These are phyloP conservation scores for Germaria angustata DNA, from an alignment of 2,888 invertebrate genomes.

Conservation along the genomic window DNA sequence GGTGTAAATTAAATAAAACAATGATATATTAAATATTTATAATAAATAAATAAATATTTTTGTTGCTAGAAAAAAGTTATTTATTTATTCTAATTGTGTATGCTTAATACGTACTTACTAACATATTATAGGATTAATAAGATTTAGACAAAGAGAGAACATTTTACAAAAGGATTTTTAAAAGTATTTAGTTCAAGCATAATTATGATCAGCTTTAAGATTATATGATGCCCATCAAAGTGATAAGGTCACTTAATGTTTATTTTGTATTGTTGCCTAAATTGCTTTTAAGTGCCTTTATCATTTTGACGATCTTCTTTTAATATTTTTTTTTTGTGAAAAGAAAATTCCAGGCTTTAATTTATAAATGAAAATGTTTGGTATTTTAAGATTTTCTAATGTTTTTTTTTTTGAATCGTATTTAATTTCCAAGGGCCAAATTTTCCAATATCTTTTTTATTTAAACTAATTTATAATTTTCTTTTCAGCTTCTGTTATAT, in stretches of 20 bases:
- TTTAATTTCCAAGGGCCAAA: constrained; percentile 27
- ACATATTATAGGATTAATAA: constrained; percentile 16
- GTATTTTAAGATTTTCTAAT: too few relatives aligned
- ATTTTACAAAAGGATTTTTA: not conserved
- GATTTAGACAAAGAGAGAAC: constrained; percentile 35
- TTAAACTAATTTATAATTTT: not conserved
- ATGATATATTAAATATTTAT: constrained; percentile 61
- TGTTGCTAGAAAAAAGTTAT: too few relatives aligned
- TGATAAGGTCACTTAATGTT: not conserved
- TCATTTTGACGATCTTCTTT: not conserved
- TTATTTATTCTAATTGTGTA: not conserved
- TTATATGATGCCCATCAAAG: not conserved
- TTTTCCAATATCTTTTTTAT: not conserved
- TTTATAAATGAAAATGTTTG: too few relatives aligned
- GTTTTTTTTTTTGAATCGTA: not conserved
- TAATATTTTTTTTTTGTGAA: not conserved
- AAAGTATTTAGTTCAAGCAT: not conserved
- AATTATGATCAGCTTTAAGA: constrained; percentile 35
- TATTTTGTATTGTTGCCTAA: too few relatives aligned
- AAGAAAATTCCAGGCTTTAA: not conserved
- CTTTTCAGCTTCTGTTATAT: constrained; percentile 30
- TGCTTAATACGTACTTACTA: not conserved
- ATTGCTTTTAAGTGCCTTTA: too few relatives aligned
- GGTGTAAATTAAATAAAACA: constrained; percentile 73
- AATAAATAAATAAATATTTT: not conserved